Base-by-base conservation (phyloP, 2,888 invertebrate genomes). In the Thecocarcelia acutangulata region DNA sequence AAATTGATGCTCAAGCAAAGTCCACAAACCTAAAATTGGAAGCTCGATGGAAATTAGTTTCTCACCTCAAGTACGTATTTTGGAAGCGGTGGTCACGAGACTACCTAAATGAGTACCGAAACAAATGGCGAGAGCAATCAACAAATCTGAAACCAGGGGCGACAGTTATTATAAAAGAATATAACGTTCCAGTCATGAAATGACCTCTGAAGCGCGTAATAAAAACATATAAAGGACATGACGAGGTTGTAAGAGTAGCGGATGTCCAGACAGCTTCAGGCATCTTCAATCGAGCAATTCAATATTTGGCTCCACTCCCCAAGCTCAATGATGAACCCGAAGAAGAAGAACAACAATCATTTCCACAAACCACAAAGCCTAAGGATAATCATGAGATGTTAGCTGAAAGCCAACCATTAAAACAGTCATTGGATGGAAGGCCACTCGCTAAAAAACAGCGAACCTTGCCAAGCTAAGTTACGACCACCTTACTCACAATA, bases 31-130 rank as follows among this genome's bases (percentile, higher is more conserved):
- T 37, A n/a, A 50, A 64, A 37, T 64, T 64, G 21, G 50, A 40
- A 40, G 58, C 46, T 6, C 46, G 68, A 17, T 77, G 75, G 80
- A 75, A 83, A 59, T 56, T 76, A 17, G 56, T 82, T n/a, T 59
- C 24, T 12, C 50, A 66, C 13, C 33, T 84, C 19, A 76, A 73
- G 37, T 66, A 83, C 11, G 72, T 76, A 40, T 85, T 84, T 59
- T 85, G 84, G 83, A 69, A 52, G 13, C 58, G 77, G 9, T 85
- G 83, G 81, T 63, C 64, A 33, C 61, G 37, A 37, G 46, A 15
- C 37, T 56, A 56, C 17, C 54, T 83, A 15, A 54, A 54, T n/a
- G 15, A 54, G 24, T 58, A 83, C 19, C 50, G 82, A 44, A 54
- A 74, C 12, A 85, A 84, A 72, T 80, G 83, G 80, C 21, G 61